phyloP scores from a whole-genome alignment of 2,797 vertebrate genomes.

The Aeoliscus strigatus region DNA sequence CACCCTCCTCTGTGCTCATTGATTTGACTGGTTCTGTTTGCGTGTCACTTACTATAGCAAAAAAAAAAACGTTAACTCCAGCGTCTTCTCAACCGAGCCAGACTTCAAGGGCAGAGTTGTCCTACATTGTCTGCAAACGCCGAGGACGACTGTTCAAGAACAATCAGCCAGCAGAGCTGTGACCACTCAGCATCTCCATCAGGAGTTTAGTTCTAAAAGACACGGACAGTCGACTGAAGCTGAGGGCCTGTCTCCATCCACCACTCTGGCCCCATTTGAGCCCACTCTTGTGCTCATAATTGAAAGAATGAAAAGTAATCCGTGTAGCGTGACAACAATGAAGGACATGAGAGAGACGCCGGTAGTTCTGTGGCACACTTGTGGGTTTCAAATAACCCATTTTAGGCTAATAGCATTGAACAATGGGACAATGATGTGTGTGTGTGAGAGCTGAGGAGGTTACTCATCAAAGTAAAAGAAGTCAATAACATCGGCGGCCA shows the following conservation, averaged over 20 bases:
- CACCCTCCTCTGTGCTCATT: conserved; percentile 41
- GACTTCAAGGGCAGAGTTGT: conserved; percentile 35
- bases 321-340: conserved; percentile 10
- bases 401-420: conserved; percentile 19
- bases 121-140: conserved; percentile 41
- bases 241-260: conserved; percentile 5
- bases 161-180: conserved; percentile 6
- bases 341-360: conserved; percentile 11
- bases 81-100: conserved; percentile 27
- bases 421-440: conserved; percentile 11
- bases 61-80: conserved; percentile 39
- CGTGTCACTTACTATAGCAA: conserved; percentile 17
- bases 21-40: conserved; percentile 51
- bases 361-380: conserved; percentile 1
- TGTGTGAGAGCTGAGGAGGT: conserved; percentile 9
- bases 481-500: not conserved
- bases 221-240: conserved; percentile 1
- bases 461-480: conserved; percentile 7
- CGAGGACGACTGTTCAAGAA: conserved; percentile 19
- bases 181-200: conserved; percentile 8
- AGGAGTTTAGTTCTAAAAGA: conserved; percentile 20
- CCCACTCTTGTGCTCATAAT: conserved; percentile 5
- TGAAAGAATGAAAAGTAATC: conserved; percentile 9
- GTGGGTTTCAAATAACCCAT: conserved; percentile 22
- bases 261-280: conserved; percentile 2